Conservation (phyloP, 2,888 invertebrate genomes). For the Watsonalla binaria region DNA sequence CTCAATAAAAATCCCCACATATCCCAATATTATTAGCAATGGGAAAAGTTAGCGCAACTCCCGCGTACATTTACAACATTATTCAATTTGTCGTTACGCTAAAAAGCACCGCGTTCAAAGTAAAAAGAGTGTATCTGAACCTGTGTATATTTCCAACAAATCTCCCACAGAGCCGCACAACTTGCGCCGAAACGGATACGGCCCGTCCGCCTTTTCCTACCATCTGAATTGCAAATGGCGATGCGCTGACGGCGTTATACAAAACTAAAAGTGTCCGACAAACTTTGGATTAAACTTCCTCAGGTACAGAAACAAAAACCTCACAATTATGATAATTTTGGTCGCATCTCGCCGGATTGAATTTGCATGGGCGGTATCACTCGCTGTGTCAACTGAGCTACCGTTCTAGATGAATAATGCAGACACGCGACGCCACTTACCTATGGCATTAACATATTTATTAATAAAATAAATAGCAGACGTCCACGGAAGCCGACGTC, state of each 20-base stretch:
- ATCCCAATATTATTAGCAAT: slow-evolving; percentile 7
- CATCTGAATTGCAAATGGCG: slow-evolving; percentile 76
- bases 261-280: slow-evolving; percentile 77
- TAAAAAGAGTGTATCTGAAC: slow-evolving; percentile 47
- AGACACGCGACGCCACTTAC: slow-evolving; percentile 65
- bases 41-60: slow-evolving; percentile 24
- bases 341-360: slow-evolving; percentile 73
- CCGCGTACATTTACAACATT: slow-evolving; percentile 44
- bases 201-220: slow-evolving; percentile 64
- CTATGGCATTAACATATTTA: slow-evolving; percentile 76
- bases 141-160: slow-evolving; percentile 71
- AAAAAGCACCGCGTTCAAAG: slow-evolving; percentile 48
- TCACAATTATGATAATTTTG: slow-evolving; percentile 77
- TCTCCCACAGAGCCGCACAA: slow-evolving; percentile 50
- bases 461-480: slow-evolving; percentile 77
- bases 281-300: slow-evolving; percentile 76
- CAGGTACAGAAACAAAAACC: slow-evolving; percentile 78
- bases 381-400: slow-evolving; percentile 75
- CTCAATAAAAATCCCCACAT: slow-evolving; percentile 15
- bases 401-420: slow-evolving; percentile 73
- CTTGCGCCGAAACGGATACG: slow-evolving; percentile 52
- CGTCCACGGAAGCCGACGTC: slow-evolving; percentile 50
- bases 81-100: slow-evolving; percentile 64
- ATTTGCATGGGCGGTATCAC: slow-evolving; percentile 75
- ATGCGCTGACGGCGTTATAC: slow-evolving; percentile 70